phyloP scores from a whole-genome alignment of 2,797 vertebrate species.

The Pteropus rufus region DNA sequence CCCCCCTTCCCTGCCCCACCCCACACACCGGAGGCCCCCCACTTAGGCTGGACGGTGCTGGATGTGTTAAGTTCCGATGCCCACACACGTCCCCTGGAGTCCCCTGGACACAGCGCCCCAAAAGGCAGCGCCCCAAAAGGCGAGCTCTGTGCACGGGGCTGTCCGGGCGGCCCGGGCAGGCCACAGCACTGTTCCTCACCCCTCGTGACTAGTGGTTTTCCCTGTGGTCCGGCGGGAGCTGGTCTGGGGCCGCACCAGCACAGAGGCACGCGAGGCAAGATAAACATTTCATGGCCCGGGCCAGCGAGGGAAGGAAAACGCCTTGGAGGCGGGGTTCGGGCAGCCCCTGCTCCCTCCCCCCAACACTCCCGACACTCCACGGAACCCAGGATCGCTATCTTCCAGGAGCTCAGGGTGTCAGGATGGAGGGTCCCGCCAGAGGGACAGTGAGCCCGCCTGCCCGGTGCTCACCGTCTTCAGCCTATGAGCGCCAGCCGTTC shows the following conservation, averaged over 20 bases:
- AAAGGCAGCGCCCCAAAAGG: background rate
- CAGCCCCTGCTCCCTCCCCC: background rate
- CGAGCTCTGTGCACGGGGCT: background rate
- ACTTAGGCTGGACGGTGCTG: too few species aligned
- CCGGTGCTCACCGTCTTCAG: background rate
- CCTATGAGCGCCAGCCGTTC: too few species aligned
- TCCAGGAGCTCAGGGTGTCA: background rate
- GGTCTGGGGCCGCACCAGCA: background rate
- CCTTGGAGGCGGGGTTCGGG: background rate
- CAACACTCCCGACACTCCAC: background rate
- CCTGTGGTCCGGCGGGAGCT: background rate
- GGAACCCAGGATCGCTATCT: too few species aligned
- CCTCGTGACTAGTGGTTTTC: background rate
- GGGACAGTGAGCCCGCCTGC: background rate
- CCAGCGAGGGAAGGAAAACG: constrained; percentile 46
- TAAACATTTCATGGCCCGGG: background rate
- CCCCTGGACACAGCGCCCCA: background rate
- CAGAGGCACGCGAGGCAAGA: background rate
- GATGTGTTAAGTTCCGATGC: too few species aligned
- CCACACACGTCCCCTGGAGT: rapidly evolving
- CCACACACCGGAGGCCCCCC: too few species aligned
- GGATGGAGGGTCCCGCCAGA: background rate
- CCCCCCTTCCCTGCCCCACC: background rate
- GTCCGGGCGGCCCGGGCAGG: rapidly evolving
- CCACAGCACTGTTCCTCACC: background rate